These are phyloP conservation scores for Lasioglossum albipes DNA, from an alignment of 1,140 invertebrate genomes.

Conservation along the genomic window DNA sequence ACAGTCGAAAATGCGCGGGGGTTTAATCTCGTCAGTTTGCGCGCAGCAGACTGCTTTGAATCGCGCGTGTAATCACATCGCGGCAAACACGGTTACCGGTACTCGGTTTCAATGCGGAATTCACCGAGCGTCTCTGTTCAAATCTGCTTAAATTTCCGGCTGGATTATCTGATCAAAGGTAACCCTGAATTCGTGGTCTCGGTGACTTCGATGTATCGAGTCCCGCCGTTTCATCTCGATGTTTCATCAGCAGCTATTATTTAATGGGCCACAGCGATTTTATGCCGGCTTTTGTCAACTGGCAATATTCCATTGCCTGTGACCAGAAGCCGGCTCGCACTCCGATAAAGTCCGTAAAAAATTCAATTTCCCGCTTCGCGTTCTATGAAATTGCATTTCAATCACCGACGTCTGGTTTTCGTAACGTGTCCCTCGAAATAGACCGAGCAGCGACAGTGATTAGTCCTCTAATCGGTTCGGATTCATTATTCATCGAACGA, in stretches of 20 bases:
- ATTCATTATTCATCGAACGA: too few species aligned
- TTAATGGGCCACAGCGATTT: not conserved
- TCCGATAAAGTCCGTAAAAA: too few species aligned
- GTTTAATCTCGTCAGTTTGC: slow-evolving; percentile 10
- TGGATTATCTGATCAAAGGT: slow-evolving; percentile 38
- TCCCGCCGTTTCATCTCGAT: not conserved
- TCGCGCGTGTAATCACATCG: slow-evolving; percentile 9
- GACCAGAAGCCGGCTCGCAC: too few species aligned
- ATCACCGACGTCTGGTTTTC: too few species aligned
- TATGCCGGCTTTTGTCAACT: too few species aligned
- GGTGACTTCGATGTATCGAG: slow-evolving; percentile 2
- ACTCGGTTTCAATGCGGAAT: slow-evolving; percentile 27
- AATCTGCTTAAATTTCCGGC: slow-evolving; percentile 30
- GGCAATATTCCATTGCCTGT: too few species aligned
- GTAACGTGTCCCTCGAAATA: too few species aligned
- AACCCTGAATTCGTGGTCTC: not conserved
- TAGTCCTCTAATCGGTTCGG: too few species aligned
- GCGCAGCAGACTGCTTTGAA: slow-evolving; percentile 4
- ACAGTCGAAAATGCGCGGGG: not conserved
- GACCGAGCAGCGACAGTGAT: too few species aligned
- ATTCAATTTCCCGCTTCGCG: too few species aligned
- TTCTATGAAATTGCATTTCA: too few species aligned
- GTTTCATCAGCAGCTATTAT: slow-evolving; percentile 6
- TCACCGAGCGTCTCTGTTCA: slow-evolving; percentile 15
- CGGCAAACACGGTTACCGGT: too few species aligned